These are phyloP conservation scores for Chouioia cunea DNA, from an alignment of 2,888 invertebrate species.

Conservation along the genomic window DNA sequence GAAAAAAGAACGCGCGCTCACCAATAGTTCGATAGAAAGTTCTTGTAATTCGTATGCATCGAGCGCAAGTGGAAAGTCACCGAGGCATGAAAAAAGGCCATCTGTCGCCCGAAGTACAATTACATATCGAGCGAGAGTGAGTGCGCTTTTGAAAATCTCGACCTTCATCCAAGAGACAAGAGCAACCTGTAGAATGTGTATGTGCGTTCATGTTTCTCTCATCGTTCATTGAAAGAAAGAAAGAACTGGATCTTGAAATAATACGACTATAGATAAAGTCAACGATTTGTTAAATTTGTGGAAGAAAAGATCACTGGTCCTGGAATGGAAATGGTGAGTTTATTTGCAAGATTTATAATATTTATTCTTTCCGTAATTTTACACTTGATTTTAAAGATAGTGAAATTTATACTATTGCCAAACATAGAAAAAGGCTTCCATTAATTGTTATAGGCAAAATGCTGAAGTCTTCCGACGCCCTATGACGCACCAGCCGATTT, in stretches of 20 bases:
- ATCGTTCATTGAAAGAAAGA: constrained; percentile 28
- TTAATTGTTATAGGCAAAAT: too few species aligned
- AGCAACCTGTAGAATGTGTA: constrained; percentile 44
- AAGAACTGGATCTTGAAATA: constrained; percentile 28
- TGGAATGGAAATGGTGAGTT: too few species aligned
- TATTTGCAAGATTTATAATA: too few species aligned
- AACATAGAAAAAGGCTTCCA: too few species aligned
- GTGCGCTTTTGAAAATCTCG: constrained; percentile 23
- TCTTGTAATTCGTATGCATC: neutral
- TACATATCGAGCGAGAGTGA: neutral
- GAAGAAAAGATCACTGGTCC: too few species aligned
- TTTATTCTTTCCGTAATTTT: too few species aligned
- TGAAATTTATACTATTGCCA: too few species aligned
- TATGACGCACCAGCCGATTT: too few species aligned
- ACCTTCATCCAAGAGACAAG: constrained; percentile 43
- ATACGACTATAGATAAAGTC: too few species aligned
- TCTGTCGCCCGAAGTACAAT: constrained; percentile 3
- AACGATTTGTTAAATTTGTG: too few species aligned
- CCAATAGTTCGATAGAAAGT: neutral
- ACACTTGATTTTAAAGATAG: too few species aligned
- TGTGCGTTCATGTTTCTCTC: constrained; percentile 7
- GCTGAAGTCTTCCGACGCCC: too few species aligned
- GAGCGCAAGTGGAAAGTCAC: constrained; percentile 11
- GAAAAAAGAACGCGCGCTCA: neutral
- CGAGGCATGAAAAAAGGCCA: constrained; percentile 27